Conservation (phyloP, 1,140 invertebrate species). For the Chrysomallon squamiferum region DNA sequence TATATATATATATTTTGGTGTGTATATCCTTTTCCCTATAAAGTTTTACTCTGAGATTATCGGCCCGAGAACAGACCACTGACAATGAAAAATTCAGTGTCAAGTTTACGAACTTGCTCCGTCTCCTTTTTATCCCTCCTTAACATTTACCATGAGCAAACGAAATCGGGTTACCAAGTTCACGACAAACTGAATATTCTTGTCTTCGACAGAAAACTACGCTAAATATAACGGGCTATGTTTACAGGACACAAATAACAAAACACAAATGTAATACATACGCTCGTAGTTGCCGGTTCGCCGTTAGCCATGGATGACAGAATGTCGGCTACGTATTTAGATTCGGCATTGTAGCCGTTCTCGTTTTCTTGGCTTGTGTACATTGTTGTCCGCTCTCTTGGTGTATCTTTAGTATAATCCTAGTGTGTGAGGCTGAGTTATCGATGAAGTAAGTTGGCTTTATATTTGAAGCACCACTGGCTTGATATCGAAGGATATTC, state of each 20-base stretch:
- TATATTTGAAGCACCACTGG: constrained; percentile 11
- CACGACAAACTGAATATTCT: background rate
- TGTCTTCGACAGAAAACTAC: background rate
- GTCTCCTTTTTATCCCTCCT: background rate
- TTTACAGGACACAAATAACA: background rate
- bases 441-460: background rate
- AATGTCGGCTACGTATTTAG: constrained; percentile 56
- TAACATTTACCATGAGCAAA: background rate
- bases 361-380: constrained; percentile 20
- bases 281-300: constrained; percentile 28
- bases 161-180: background rate
- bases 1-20: no score
- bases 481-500: constrained; percentile 9
- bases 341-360: constrained; percentile 38
- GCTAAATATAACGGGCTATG: constrained; percentile 3
- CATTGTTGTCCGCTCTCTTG: constrained; percentile 9
- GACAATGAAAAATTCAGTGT: background rate
- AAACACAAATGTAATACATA: constrained; percentile 26
- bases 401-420: background rate
- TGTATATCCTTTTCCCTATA: no score
- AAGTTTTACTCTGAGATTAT: no score
- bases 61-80: background rate
- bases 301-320: constrained; percentile 52
- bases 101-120: background rate
- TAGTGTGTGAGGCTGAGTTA: constrained; percentile 14